A percentile compares a stretch with the other conserved stretches of the same genome.
Conservation (phyloP, 2,113 vertebrate genomes). For the Kobus ellipsiprymnus region DNA sequence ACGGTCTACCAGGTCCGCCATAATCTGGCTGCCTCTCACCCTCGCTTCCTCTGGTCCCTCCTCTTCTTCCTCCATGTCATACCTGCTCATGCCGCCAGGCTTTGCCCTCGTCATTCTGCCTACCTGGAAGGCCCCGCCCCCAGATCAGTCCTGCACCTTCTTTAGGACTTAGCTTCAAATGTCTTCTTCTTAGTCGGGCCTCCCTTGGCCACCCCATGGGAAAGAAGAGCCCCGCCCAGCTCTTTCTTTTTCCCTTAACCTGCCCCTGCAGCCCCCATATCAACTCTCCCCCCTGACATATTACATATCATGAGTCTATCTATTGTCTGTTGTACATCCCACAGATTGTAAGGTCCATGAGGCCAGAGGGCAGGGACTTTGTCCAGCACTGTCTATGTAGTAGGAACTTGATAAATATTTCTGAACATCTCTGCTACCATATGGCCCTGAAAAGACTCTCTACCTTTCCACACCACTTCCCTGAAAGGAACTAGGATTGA, state of each 20-base stretch:
- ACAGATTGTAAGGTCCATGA: not conserved
- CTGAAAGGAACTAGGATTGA: not conserved
- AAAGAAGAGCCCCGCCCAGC: not conserved
- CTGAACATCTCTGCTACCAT: not conserved
- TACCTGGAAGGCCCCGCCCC: not conserved
- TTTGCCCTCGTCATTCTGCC: not conserved
- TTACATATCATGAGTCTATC: not conserved
- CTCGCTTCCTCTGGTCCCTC: not conserved
- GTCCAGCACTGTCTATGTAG: not conserved
- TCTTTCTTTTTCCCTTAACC: not conserved
- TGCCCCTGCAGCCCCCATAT: not conserved
- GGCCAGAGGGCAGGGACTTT: not conserved
- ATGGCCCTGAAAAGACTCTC: not conserved
- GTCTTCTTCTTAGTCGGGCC: not conserved
- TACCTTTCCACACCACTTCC: not conserved
- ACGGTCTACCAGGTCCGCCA: fast-evolving
- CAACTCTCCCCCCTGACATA: not conserved
- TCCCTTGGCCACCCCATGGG: not conserved
- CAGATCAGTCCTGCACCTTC: not conserved
- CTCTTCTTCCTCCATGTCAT: not conserved
- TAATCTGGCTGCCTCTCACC: fast-evolving
- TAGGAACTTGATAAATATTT: not conserved
- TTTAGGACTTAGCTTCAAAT: not conserved
- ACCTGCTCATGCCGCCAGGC: not conserved
- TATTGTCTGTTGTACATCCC: not conserved